phyloP scores from a whole-genome alignment of 1,140 invertebrate genomes.

The Ooceraea biroi region DNA sequence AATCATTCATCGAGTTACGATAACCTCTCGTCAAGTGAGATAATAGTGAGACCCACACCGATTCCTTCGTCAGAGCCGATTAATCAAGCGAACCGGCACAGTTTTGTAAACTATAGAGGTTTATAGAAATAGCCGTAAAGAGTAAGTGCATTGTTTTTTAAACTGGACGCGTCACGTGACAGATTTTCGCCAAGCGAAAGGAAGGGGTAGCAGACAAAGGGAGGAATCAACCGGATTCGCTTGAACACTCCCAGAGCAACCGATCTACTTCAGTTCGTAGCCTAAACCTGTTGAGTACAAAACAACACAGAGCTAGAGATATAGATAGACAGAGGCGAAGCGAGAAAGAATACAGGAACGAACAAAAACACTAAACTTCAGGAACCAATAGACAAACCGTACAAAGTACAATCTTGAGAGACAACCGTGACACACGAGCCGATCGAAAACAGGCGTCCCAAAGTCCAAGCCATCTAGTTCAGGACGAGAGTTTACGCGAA shows the following conservation, averaged over 20 bases:
- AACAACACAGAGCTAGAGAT: constrained; percentile 70
- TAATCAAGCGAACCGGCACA: constrained; percentile 55
- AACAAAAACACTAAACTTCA: constrained; percentile 4
- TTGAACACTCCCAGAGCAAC: constrained; percentile 77
- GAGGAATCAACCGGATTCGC: constrained; percentile 63
- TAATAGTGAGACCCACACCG: constrained; percentile 60
- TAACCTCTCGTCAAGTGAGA: constrained; percentile 74
- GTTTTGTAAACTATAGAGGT: constrained; percentile 56
- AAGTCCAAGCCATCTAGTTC: background rate
- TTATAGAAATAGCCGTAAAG: constrained; percentile 57
- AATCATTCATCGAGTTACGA: constrained; percentile 79
- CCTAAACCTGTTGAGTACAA: constrained; percentile 87
- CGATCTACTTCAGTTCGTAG: constrained; percentile 86
- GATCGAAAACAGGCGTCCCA: background rate
- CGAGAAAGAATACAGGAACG: constrained; percentile 29
- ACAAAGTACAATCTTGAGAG: background rate
- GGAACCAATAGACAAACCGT: background rate
- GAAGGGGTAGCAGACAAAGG: constrained; percentile 18
- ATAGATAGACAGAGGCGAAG: constrained; percentile 58
- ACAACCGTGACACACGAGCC: background rate
- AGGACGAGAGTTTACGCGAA: too few species aligned
- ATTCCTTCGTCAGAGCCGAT: constrained; percentile 67
- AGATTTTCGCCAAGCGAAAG: constrained; percentile 50
- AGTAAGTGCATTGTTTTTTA: constrained; percentile 50
- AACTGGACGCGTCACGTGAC: constrained; percentile 51